Conservation (phyloP, 2,113 vertebrate genomes). For the Myotis brandtii region DNA sequence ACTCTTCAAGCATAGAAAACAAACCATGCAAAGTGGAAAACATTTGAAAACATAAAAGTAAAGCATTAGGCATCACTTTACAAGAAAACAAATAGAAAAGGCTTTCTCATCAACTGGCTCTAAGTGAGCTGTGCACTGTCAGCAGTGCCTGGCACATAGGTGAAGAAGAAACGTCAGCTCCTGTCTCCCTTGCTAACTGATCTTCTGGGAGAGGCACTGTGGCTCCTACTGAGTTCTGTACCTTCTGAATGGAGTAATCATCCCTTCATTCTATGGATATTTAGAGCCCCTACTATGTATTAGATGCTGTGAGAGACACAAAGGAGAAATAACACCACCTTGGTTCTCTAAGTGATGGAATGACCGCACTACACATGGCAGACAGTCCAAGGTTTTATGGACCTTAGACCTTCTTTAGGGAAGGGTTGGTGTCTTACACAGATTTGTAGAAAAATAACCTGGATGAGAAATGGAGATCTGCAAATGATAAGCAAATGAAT, state of each 20-base stretch:
- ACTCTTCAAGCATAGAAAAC: not conserved
- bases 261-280: not conserved
- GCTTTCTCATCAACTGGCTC: not conserved
- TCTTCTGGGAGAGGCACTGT: not conserved
- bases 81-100: not conserved
- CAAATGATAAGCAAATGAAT: too few species aligned
- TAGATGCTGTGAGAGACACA: not conserved
- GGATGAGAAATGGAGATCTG: not conserved
- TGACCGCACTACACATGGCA: not conserved
- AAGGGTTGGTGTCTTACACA: not conserved
- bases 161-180: not conserved
- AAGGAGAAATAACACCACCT: not conserved
- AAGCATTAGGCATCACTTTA: slow-evolving; percentile 37
- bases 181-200: not conserved
- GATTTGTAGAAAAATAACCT: not conserved
- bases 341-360: not conserved
- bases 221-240: not conserved
- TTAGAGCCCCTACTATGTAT: not conserved
- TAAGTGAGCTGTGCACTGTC: not conserved
- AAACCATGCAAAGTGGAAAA: not conserved
- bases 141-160: not conserved
- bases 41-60: not conserved
- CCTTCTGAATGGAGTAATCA: not conserved
- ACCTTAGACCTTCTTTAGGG: fast-evolving
- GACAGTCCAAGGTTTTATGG: not conserved